Percentiles rank a stretch among this genome's conserved stretches.
Conservation (phyloP, 2,113 vertebrate genomes). For the Callopanchax toddi region DNA sequence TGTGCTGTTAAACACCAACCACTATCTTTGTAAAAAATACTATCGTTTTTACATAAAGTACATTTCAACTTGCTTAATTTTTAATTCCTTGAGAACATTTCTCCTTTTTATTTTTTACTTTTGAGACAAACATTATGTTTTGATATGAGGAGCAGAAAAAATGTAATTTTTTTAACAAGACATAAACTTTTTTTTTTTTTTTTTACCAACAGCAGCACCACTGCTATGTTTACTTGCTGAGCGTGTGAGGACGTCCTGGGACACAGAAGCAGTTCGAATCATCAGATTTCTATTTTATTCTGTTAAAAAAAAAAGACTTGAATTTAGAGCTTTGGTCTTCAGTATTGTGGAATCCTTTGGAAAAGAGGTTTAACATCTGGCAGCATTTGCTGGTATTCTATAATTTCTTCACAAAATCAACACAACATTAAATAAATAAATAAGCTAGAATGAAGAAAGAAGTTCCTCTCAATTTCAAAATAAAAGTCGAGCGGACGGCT, state of each 20-base stretch:
- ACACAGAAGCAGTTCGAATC: too few relatives aligned
- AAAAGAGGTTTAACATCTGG: constrained; percentile 1
- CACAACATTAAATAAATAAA: constrained; percentile 11
- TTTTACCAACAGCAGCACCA: not conserved
- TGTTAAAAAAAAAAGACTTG: not conserved
- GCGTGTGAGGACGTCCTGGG: too few relatives aligned
- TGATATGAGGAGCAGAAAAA: not conserved
- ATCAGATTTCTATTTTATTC: not conserved
- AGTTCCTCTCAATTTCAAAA: constrained; percentile 11
- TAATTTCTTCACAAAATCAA: not conserved
- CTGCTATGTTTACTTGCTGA: too few relatives aligned
- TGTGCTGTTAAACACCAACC: constrained; percentile 5
- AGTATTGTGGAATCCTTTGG: constrained; percentile 2
- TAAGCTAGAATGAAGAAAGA: not conserved
- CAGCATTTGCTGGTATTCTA: constrained; percentile 2
- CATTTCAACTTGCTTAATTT: not conserved
- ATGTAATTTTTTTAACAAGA: constrained; percentile 1
- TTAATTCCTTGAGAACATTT: too few relatives aligned
- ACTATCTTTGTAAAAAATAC: not conserved
- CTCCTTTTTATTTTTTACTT: too few relatives aligned
- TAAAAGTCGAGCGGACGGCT: constrained; percentile 12
- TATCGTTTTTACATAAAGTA: not conserved
- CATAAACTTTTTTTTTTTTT: not conserved
- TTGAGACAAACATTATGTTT: not conserved
- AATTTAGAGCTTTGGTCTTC: constrained; percentile 32